Evolutionary conservation across 2,797 vertebrate species (phyloP), one percentile per base, ranked within the genome.

Genomic region (Cryptoblepharus egeriae): DNA sequence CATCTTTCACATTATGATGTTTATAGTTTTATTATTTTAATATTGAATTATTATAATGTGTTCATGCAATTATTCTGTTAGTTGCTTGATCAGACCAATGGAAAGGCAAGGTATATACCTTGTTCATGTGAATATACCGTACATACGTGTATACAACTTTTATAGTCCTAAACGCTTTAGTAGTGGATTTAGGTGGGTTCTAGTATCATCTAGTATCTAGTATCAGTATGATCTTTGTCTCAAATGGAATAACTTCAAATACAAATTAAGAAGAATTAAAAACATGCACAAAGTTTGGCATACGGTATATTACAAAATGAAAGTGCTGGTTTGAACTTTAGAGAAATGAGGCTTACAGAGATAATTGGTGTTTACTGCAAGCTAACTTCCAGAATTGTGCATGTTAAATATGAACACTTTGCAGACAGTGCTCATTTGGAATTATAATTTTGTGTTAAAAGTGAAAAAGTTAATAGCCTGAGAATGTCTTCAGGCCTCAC

Each of bases 171-270:
- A 22, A 9, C 5, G 32, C 22, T 57, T 10, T 30, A 65, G 1
- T 16, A 9, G 42, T 32, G 4, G 18, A 39, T 3, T n/a, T 4
- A 15, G 10, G 6, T 0, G 0, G 0, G 13, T 71, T 69, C 49
- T 0, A 2, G n/a, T n/a, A n/a, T n/a, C n/a, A n/a, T n/a, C n/a
- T n/a, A n/a, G n/a, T n/a, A n/a, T n/a, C n/a, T n/a, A n/a, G n/a
- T n/a, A n/a, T n/a, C n/a, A n/a, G n/a, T n/a, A n/a, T n/a, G n/a
- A n/a, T n/a, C n/a, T n/a, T n/a, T 22, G 26, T 35, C 55, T 24
- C 30, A 74, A 10, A 35, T 49, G 30, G 30, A 57, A 35, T 9
- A 74, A 74, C 20, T 24, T 18, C 49, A 57, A 57, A 57, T 57
- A 74, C 26, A 35, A 26, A 32, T 37, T 64, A 11, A 74, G 57